Evolutionary conservation across 1,140 invertebrate genomes (phyloP).

Genomic region (Leptopilina boulardi): DNA sequence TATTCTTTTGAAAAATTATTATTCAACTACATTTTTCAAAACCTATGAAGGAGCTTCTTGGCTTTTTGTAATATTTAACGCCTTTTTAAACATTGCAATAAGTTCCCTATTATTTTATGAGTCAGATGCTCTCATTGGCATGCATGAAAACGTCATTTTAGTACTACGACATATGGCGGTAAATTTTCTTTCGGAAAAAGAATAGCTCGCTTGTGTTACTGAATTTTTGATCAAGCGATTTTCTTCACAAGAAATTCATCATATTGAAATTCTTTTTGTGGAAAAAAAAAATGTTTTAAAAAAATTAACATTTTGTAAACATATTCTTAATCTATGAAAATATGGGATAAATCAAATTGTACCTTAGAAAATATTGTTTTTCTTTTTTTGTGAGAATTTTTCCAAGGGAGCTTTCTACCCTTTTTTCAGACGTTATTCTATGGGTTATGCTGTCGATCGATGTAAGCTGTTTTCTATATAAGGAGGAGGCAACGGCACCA

Average conservation of each 20-base stretch:
- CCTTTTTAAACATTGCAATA: neutral
- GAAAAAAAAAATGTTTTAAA: neutral
- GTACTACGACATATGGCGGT: conserved; percentile 11
- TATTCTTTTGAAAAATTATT: too few relatives aligned
- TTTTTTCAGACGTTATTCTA: neutral
- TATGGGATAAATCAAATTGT: neutral
- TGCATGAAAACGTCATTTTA: conserved; percentile 23
- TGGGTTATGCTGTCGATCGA: conserved; percentile 46
- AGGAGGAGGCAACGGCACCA: neutral
- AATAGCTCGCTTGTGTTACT: conserved; percentile 6
- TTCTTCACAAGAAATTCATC: neutral
- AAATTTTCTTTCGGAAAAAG: conserved; percentile 21
- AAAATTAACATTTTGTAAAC: neutral
- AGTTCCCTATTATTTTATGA: neutral
- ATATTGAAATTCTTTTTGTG: neutral
- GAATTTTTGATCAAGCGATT: conserved; percentile 7
- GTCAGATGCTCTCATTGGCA: neutral
- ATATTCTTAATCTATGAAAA: neutral
- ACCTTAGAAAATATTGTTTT: neutral
- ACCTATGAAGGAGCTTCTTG: neutral
- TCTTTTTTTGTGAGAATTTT: conserved; percentile 6
- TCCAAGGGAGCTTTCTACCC: conserved; percentile 9
- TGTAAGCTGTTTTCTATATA: conserved; percentile 54
- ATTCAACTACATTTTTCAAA: neutral
- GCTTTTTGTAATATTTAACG: neutral